Percentiles rank a stretch among this genome's conserved stretches.
Conservation (phyloP, 1,140 invertebrate genomes). For the Drosophila hydei region DNA sequence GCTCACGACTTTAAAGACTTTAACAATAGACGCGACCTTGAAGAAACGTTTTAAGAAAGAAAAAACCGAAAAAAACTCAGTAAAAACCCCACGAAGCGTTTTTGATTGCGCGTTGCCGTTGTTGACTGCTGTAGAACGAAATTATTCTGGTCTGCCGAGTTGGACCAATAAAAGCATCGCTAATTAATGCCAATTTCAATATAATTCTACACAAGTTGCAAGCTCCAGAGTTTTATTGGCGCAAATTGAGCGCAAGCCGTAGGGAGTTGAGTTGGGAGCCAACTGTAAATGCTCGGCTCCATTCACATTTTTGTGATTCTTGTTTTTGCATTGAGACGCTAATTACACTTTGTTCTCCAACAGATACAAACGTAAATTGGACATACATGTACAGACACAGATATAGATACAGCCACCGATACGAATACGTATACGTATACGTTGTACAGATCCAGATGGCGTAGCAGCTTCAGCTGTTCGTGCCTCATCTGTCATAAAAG, state of each 20-base stretch:
- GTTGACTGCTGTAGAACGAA: constrained; percentile 12
- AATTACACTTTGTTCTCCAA: constrained; percentile 69
- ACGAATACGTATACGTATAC: not conserved
- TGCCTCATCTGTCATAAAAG: constrained; percentile 83
- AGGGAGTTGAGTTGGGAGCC: not conserved
- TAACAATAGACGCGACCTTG: constrained; percentile 73
- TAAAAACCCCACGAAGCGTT: constrained; percentile 29
- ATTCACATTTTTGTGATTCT: constrained; percentile 50
- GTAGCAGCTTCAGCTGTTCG: constrained; percentile 67
- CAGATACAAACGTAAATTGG: constrained; percentile 27
- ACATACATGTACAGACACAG: constrained; percentile 16
- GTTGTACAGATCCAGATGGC: constrained; percentile 26
- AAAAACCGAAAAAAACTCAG: constrained; percentile 6
- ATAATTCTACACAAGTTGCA: constrained; percentile 64
- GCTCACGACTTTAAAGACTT: constrained; percentile 55
- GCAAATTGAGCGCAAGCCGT: constrained; percentile 58
- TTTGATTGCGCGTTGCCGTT: constrained; percentile 5
- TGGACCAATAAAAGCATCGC: constrained; percentile 73
- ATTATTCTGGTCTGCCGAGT: constrained; percentile 18
- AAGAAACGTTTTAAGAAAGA: constrained; percentile 51
- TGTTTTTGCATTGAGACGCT: constrained; percentile 57
- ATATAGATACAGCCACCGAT: constrained; percentile 9
- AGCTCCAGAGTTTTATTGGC: constrained; percentile 70
- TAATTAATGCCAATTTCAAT: constrained; percentile 80
- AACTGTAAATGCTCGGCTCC: constrained; percentile 19